phyloP scores from a whole-genome alignment of 2,888 invertebrate species.

The Papilio gigon region DNA sequence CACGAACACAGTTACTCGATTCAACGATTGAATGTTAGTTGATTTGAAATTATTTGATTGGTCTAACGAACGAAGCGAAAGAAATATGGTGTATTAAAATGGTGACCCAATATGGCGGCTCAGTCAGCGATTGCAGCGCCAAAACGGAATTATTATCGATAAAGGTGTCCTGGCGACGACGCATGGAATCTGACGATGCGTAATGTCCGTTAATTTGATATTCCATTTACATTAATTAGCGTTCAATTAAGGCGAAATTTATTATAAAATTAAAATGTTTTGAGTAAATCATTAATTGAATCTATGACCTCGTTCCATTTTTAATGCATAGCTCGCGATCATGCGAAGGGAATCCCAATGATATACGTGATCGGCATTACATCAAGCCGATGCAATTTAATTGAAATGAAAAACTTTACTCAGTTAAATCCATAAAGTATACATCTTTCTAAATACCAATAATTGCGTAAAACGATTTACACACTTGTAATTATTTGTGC shows the following conservation, averaged over 20 bases:
- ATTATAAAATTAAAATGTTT: background rate
- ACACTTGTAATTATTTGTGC: no score
- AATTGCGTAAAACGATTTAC: no score
- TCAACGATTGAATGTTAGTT: no score
- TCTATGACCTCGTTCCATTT: slow-evolving; percentile 12
- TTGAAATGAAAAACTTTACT: slow-evolving; percentile 9
- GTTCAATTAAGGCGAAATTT: background rate
- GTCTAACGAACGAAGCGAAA: no score
- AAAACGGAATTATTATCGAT: no score
- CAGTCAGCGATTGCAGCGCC: no score
- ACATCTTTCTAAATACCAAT: background rate
- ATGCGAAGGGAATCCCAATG: slow-evolving; percentile 31
- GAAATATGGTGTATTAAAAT: no score
- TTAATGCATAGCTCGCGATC: slow-evolving; percentile 22
- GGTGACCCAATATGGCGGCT: no score
- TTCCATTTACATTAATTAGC: no score
- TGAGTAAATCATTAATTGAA: background rate
- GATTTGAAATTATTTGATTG: no score
- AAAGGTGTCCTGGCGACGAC: no score
- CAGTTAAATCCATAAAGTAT: background rate
- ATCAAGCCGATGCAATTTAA: slow-evolving; percentile 12
- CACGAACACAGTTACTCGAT: no score
- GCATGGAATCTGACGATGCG: background rate
- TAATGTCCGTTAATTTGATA: background rate
- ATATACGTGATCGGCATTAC: slow-evolving; percentile 34